Evolutionary conservation across 2,113 vertebrate genomes (phyloP), one percentile per base, ranked within the genome.

Genomic region (Pygoscelis adeliae): DNA sequence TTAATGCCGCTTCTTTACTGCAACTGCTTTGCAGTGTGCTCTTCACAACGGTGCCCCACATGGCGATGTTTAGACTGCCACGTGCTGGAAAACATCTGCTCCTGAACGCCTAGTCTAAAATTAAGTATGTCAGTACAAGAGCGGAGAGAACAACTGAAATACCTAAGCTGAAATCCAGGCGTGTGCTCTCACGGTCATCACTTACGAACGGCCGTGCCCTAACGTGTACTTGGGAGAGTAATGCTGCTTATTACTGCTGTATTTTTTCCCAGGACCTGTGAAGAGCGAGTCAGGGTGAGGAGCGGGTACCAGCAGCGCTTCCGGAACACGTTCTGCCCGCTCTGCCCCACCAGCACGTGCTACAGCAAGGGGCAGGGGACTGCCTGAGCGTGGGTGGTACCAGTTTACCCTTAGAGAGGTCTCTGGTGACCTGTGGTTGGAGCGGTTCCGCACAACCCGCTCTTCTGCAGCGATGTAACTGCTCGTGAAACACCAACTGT

Each of bases 111-210:
- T 14, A 13, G 46, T 36, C 36, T 21, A 20, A 46, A 38, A 63
- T 38, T 13, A 16, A 10, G 26, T 2, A 4, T 7, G 15, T 21
- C 6, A 44, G 81, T 32, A n/a, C 15, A 10, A 12, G 63, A 40
- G 34, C 4, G 2, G 42, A 15, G 34, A 52, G 49, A 56, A 44
- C 42, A 36, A 73, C n/a, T 25, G 52, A 10, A 36, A 6, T 18
- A 34, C 23, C 8, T 2, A 8, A 58, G 62, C 61, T 36, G 34
- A 22, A 4, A n/a, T 3, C 29, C 27, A 22, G 20, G 46, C 1
- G 0, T 0, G 23, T 7, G 56, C n/a, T 32, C 30, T 47, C 22
- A 1, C 38, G 13, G 34, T 16, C 14, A 8, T 18, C 11, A 5
- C 63, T 46, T 50, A 2, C 0, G 9, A 47, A 38, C 8, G 1